Base-by-base conservation (phyloP, 2,888 invertebrate species). In the Diploptera punctata region DNA sequence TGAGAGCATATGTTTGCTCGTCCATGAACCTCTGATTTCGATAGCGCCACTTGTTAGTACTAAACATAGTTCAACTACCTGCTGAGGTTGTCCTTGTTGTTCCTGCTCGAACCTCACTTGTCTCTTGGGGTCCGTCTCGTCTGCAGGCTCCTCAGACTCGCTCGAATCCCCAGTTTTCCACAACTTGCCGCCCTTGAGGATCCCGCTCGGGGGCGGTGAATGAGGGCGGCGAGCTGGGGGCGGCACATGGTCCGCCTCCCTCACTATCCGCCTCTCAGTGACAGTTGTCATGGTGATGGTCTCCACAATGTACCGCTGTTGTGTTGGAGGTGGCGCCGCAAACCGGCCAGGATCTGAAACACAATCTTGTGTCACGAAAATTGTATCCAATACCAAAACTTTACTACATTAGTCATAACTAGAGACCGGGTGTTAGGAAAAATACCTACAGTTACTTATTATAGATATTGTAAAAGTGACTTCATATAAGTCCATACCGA, bases 151-250 rank as follows among this genome's bases (percentile, higher is more conserved):
- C 68, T 79, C 78, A 91, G 19, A 91, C 88, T 88, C 75, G 88
- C 88, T 10, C 33, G 70, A 7, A 26, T 26, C 21, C 44, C 72
- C 86, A 3, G 65, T 88, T 78, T 91, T 91, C 93, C 93, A 93
- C 16, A 93, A 84, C 74, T 91, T 86, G 9, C 93, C 93, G 16
- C 93, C 92, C 81, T 93, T 93, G 3, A 93, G 83, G 73, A 93
- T 93, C 31, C 93, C 93, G 61, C 89, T 90, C 38, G 57, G 52
- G 67, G 72, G 21, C 13, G 69, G 54, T 9, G 57, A 69, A 7
- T 43, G 57, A 13, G 69, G 10, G 13, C 71, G 38, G 5, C 54
- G 52, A n/a, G n/a, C n/a, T 18, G 43, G 49, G 47, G 67, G 44
- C 9, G 44, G 60, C 13, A 29, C 29, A 19, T 83, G 83, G 74